A percentile compares a stretch with the other conserved stretches of the same genome.
phyloP scores from a whole-genome alignment of 1,140 invertebrate species.

The Ditylenchus dipsaci region DNA sequence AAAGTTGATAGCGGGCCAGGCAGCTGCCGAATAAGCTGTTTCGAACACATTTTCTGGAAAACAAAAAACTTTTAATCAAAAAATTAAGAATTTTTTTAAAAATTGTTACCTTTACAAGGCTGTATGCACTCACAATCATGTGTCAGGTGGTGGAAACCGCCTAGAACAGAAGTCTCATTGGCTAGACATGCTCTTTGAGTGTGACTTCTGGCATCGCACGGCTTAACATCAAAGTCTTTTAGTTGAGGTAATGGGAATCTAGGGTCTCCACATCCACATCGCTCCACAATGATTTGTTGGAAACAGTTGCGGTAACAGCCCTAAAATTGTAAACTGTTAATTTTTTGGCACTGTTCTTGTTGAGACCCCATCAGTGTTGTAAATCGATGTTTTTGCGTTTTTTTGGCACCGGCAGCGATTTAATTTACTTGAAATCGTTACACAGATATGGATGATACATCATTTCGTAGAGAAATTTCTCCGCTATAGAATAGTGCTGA shows the following conservation, averaged over 20 bases:
- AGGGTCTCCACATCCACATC: conserved; percentile 56
- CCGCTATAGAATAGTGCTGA: too few relatives aligned
- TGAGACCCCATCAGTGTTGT: neutral
- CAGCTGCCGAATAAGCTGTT: conserved; percentile 58
- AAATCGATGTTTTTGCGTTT: neutral
- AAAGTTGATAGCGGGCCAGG: conserved; percentile 56
- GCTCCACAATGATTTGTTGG: conserved; percentile 47
- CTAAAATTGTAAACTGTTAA: conserved; percentile 21
- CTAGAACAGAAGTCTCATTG: conserved; percentile 49
- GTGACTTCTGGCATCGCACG: conserved; percentile 48
- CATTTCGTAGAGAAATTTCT: too few relatives aligned
- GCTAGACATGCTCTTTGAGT: conserved; percentile 47
- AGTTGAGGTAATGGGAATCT: conserved; percentile 49
- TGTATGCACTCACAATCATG: conserved; percentile 41
- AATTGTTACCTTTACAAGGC: neutral
- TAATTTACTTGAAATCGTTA: too few relatives aligned
- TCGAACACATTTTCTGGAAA: conserved; percentile 56
- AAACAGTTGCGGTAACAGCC: conserved; percentile 58
- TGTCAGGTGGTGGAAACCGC: conserved; percentile 56
- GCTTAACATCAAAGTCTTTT: conserved; percentile 37
- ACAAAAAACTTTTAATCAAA: neutral
- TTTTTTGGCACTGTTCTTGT: conserved; percentile 1
- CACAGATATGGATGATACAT: too few relatives aligned
- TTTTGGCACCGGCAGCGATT: too few relatives aligned
- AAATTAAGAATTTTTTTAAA: neutral